Evolutionary conservation across 2,888 invertebrate genomes (phyloP).

Genomic region (Hydroisotoma schaefferi): DNA sequence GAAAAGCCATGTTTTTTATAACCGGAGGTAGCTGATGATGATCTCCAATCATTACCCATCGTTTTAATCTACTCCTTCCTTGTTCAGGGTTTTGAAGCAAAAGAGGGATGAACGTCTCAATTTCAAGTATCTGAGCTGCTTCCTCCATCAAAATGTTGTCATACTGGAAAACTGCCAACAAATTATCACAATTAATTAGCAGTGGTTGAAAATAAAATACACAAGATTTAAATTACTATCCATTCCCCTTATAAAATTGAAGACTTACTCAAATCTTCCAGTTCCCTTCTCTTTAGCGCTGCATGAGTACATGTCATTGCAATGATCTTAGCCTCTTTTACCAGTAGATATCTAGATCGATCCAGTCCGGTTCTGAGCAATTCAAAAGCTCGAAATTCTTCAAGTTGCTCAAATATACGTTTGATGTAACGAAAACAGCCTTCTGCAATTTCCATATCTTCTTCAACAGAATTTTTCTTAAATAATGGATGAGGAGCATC

Average conservation of each 20-base stretch:
- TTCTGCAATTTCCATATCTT: slow-evolving; percentile 82
- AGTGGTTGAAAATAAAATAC: not conserved
- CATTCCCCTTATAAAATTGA: slow-evolving; percentile 1
- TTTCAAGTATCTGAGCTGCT: slow-evolving; percentile 97
- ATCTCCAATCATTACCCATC: slow-evolving; percentile 99
- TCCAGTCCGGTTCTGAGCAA: slow-evolving; percentile 85
- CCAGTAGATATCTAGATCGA: slow-evolving; percentile 90
- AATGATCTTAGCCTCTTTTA: slow-evolving; percentile 98
- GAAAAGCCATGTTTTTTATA: slow-evolving; percentile 99
- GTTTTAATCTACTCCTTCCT: slow-evolving; percentile 88
- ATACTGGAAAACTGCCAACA: slow-evolving; percentile 75
- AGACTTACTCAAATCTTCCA: slow-evolving; percentile 79
- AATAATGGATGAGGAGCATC: slow-evolving; percentile 92
- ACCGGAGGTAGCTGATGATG: slow-evolving; percentile 99
- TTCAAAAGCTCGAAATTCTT: slow-evolving; percentile 98
- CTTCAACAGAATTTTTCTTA: slow-evolving; percentile 68
- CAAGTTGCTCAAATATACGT: slow-evolving; percentile 92
- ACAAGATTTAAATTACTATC: too few relatives aligned
- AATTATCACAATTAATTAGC: not conserved
- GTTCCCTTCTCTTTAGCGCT: slow-evolving; percentile 89
- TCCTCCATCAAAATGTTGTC: slow-evolving; percentile 99
- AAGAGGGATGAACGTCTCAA: slow-evolving; percentile 98
- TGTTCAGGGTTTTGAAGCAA: slow-evolving; percentile 98
- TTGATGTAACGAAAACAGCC: slow-evolving; percentile 94
- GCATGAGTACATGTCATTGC: slow-evolving; percentile 99